phyloP scores from a whole-genome alignment of 2,797 vertebrate genomes.

The Pseudomugil tenellus region DNA sequence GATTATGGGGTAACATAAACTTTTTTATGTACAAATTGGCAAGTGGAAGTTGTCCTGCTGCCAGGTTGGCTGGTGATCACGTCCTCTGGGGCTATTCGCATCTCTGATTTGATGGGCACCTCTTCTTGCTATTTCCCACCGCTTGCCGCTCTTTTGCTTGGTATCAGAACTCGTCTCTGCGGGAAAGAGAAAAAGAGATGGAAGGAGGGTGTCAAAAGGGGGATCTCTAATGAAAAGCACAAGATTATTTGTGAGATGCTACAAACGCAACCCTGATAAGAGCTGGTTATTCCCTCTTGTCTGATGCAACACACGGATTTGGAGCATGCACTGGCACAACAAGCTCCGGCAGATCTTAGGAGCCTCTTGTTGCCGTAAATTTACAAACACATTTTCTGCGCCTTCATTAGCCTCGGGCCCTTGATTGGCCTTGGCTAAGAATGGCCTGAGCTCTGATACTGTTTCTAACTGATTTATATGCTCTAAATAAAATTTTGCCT shows the following conservation, averaged over 20 bases:
- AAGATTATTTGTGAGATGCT: slow-evolving; percentile 46
- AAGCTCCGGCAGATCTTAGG: slow-evolving; percentile 37
- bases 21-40: slow-evolving; percentile 54
- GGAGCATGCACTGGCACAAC: slow-evolving; percentile 27
- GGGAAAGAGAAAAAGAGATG: slow-evolving; percentile 19
- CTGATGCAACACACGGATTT: slow-evolving; percentile 31
- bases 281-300: slow-evolving; percentile 38
- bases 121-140: slow-evolving; percentile 64
- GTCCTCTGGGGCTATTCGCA: slow-evolving; percentile 65
- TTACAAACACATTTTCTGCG: slow-evolving; percentile 22
- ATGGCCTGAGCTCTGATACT: slow-evolving; percentile 47
- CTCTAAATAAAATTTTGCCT: slow-evolving; percentile 65
- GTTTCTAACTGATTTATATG: slow-evolving; percentile 73
- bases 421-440: slow-evolving; percentile 45
- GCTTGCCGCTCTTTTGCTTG: slow-evolving; percentile 37
- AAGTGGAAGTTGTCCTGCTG: slow-evolving; percentile 38
- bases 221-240: slow-evolving; percentile 50
- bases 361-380: slow-evolving; percentile 1
- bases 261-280: slow-evolving; percentile 57
- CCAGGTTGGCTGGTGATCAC: slow-evolving; percentile 63
- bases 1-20: slow-evolving; percentile 59
- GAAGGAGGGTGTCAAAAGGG: slow-evolving; percentile 30
- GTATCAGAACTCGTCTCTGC: slow-evolving; percentile 58
- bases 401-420: slow-evolving; percentile 32
- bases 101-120: slow-evolving; percentile 61